These are phyloP conservation scores for Pasiphila rectangulata DNA, from an alignment of 2,888 invertebrate genomes.

Conservation along the genomic window DNA sequence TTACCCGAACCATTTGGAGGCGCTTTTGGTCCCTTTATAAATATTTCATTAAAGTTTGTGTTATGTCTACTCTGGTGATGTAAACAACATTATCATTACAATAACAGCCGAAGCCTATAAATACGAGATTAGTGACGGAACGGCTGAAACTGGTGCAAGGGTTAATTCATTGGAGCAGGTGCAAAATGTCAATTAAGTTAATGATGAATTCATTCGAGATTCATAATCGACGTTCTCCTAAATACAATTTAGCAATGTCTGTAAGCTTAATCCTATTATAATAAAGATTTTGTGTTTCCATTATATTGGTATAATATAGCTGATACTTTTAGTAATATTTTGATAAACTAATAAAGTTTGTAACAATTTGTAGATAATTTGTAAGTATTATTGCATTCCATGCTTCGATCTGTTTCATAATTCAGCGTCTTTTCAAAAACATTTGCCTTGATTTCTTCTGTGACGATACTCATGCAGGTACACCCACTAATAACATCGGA, in stretches of 20 bases:
- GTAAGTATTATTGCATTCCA: too few relatives aligned
- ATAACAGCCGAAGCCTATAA: constrained; percentile 7
- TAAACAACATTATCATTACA: constrained; percentile 5
- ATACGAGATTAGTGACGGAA: constrained; percentile 15
- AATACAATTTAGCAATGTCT: too few relatives aligned
- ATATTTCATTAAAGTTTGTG: not conserved
- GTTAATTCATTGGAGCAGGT: constrained; percentile 23
- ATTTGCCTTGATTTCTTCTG: constrained; percentile 28
- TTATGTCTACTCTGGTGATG: not conserved
- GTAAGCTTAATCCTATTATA: too few relatives aligned
- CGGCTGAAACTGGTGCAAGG: constrained; percentile 18
- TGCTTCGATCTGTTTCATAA: too few relatives aligned
- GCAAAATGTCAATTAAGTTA: constrained; percentile 10
- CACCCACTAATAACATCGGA: too few relatives aligned
- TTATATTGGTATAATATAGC: too few relatives aligned
- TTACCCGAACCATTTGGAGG: too few relatives aligned
- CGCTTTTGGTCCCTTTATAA: too few relatives aligned
- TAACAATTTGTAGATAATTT: too few relatives aligned
- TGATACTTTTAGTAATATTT: not conserved
- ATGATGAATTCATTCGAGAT: constrained; percentile 3
- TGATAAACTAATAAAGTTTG: not conserved
- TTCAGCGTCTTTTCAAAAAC: too few relatives aligned
- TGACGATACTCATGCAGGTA: constrained; percentile 27
- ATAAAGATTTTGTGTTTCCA: not conserved
- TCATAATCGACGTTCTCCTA: not conserved